phyloP scores from a whole-genome alignment of 30 jellyfish, hydroid and myxozoan genomes.

The Aurelia coerulea region DNA sequence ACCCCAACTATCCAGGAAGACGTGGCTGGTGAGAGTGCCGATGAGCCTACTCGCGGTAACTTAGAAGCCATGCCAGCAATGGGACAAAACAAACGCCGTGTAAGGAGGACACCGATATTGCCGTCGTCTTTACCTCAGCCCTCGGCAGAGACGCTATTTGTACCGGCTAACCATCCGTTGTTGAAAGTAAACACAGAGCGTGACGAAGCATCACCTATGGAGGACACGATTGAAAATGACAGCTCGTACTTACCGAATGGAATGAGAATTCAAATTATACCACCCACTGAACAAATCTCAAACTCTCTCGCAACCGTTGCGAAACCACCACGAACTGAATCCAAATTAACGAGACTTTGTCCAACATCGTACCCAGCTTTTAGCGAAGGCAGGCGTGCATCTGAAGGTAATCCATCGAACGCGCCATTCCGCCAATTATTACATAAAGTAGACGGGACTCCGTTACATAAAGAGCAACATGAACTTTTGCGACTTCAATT shows the following conservation, averaged over 20 bases:
- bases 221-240: conserved; percentile 46
- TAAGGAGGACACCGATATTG: conserved; percentile 84
- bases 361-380: conserved; percentile 81
- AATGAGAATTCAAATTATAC: conserved; percentile 90
- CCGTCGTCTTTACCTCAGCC: conserved; percentile 68
- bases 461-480: conserved; percentile 72
- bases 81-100: conserved; percentile 74
- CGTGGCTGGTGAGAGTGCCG: conserved; percentile 80
- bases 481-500: conserved; percentile 80
- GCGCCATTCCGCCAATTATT: conserved; percentile 95
- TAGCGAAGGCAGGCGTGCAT: conserved; percentile 96
- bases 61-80: conserved; percentile 50
- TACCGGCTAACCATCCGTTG: conserved; percentile 98
- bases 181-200: conserved; percentile 59
- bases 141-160: conserved; percentile 84
- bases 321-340: conserved; percentile 60
- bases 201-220: conserved; percentile 49
- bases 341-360: conserved; percentile 33
- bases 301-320: conserved; percentile 69
- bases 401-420: conserved; percentile 93
- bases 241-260: conserved; percentile 74
- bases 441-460: conserved; percentile 84
- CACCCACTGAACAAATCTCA: conserved; percentile 94
- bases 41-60: conserved; percentile 46
- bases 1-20: conserved; percentile 86